Evolutionary conservation across 2,113 vertebrate species (phyloP).

Genomic region (Thamnophis sirtalis): DNA sequence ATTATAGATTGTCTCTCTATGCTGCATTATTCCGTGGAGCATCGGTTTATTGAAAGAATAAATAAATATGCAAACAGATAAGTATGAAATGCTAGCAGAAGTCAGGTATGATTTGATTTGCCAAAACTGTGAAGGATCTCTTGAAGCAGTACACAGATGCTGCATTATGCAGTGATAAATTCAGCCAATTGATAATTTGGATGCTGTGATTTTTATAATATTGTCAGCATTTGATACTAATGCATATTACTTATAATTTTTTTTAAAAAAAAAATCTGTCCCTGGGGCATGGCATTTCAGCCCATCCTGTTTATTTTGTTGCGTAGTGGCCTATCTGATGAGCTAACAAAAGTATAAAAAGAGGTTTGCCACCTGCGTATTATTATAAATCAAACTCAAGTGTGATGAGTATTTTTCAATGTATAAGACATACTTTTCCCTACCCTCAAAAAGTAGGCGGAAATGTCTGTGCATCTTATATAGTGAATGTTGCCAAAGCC

Average conservation of each 20-base stretch:
- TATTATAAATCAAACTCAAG: not conserved
- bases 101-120: not conserved
- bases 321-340: not conserved
- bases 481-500: too few species aligned
- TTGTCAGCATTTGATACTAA: not conserved
- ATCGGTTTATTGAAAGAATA: not conserved
- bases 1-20: constrained; percentile 1
- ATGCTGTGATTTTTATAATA: not conserved
- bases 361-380: not conserved
- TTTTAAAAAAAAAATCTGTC: not conserved
- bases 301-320: not conserved
- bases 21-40: not conserved
- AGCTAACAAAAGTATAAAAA: not conserved
- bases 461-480: too few species aligned
- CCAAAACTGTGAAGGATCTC: not conserved
- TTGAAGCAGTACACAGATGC: not conserved
- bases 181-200: not conserved
- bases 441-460: too few species aligned
- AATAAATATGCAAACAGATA: not conserved
- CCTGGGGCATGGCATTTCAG: not conserved
- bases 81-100: not conserved
- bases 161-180: not conserved
- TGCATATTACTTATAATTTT: not conserved
- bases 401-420: not conserved
- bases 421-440: too few species aligned